Base-by-base conservation (phyloP, 2,888 invertebrate species). In the Epinotia nisella region DNA sequence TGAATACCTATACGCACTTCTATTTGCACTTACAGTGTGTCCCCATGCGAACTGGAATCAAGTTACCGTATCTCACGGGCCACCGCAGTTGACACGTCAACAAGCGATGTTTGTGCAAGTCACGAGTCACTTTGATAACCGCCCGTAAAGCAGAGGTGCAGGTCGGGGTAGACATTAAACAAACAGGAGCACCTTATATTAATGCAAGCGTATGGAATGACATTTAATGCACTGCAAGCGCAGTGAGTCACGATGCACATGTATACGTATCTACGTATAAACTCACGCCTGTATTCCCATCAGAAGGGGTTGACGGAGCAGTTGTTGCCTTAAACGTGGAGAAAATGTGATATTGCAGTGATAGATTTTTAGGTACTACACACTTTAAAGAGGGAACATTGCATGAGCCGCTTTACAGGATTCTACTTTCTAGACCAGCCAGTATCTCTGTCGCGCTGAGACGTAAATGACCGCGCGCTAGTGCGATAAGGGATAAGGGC, bases 161-260 rank as follows among this genome's bases (percentile, higher is more conserved):
- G 77, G 77, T 64, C 69, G 67, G 75, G 70, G 62, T 61, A 59
- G 76, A 58, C 78, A 76, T 81, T 79, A 83, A 81, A 80, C 78
- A 81, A 82, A 81, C 81, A 81, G 80, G 78, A 72, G 79, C 75
- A 81, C 78, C 76, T 77, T 78, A n/a, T n/a, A n/a, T n/a, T n/a
- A 78, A 74, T 67, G 74, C 71, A 71, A 56, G 53, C 67, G 58
- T 78, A 78, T 79, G 76, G 78, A 81, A 78, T 77, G 76, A 75
- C 76, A 72, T 75, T 70, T 75, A 76, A 74, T 76, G 75, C 74
- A 77, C 62, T 75, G 73, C 75, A 70, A 17, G 56, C 68, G 67
- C 62, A 39, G 62, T 56, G 74, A 51, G 70, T 75, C 71, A 58
- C 49, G 9, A 19, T 15, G 61, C 17, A 15, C 4, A 39, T 59